phyloP scores from a whole-genome alignment of 1,140 invertebrate species.

The Bombus terrestris region DNA sequence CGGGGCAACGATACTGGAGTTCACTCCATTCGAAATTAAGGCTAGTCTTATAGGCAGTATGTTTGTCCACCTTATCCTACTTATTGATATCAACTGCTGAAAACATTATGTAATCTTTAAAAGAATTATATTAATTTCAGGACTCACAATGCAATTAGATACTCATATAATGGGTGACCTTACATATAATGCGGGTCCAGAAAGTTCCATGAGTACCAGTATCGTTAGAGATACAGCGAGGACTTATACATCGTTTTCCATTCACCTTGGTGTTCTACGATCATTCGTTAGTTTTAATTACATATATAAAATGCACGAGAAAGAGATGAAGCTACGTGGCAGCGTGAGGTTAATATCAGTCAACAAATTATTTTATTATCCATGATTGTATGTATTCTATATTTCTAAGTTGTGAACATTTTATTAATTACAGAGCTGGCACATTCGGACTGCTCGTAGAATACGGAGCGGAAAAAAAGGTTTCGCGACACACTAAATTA shows the following conservation, averaged over 20 bases:
- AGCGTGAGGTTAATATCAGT: slow-evolving; percentile 88
- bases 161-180: slow-evolving; percentile 93
- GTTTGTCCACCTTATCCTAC: slow-evolving; percentile 65
- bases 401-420: background rate
- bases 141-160: slow-evolving; percentile 92
- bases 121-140: slow-evolving; percentile 80
- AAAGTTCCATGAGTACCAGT: slow-evolving; percentile 90
- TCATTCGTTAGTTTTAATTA: slow-evolving; percentile 90
- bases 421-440: slow-evolving; percentile 86
- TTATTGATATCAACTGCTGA: background rate
- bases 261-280: slow-evolving; percentile 92
- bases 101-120: slow-evolving; percentile 10
- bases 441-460: slow-evolving; percentile 93
- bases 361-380: background rate
- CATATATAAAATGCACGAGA: slow-evolving; percentile 89
- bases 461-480: slow-evolving; percentile 96
- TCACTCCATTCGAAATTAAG: slow-evolving; percentile 87
- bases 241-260: slow-evolving; percentile 84
- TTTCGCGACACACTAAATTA: slow-evolving; percentile 94
- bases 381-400: slow-evolving; percentile 33
- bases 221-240: slow-evolving; percentile 89
- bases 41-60: slow-evolving; percentile 89
- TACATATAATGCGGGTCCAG: slow-evolving; percentile 89
- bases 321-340: slow-evolving; percentile 89
- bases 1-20: slow-evolving; percentile 87